Base-by-base conservation (phyloP, 2,113 vertebrate species). In the Bujurquina vittata region DNA sequence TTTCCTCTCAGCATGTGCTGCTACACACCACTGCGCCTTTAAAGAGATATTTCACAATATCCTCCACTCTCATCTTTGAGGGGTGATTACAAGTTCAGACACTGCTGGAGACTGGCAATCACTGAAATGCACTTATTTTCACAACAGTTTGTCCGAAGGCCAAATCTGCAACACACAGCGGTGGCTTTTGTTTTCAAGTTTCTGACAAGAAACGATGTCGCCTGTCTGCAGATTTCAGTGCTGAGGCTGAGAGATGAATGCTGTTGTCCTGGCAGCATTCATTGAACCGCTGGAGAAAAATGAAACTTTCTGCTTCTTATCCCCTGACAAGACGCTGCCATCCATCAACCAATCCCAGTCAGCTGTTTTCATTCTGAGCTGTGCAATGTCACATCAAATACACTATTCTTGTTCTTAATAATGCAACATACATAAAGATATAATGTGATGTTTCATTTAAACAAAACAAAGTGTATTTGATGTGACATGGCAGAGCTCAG, bases 1-100 rank as follows among this genome's bases (percentile, higher is more conserved):
- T 82, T 88, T 89, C 87, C 88, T 90, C 86, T 55, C 90, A 80
- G 84, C 63, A 14, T 86, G 91, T 40, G 40, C 22, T 81, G 76
- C 60, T 54, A 75, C 62, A 20, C 14, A 35, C 63, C 7, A 17
- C 85, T 80, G 54, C 11, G 73, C 26, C 54, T 75, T 91, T 74
- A 90, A 86, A 89, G 86, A 83, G 57, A 77, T 58, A 83, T 73
- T 77, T 77, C 78, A 61, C 77, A 55, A 80, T 79, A 55, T 61
- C 80, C 49, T 59, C 62, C 37, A 26, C 63, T 79, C 33, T 75
- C 49, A 33, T 82, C 35, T 55, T 61, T 2, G 11, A 35, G 49
- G 65, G 63, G 11, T 62, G 75, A 79, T 62, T 3, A 20, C 46
- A 57, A 60, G 67, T 76, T 78, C n/a, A 79, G 73, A 43, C 54